Percentiles rank a stretch among this genome's conserved stretches.
phyloP scores from a whole-genome alignment of 1,140 invertebrate species.

The Ladona fulva region DNA sequence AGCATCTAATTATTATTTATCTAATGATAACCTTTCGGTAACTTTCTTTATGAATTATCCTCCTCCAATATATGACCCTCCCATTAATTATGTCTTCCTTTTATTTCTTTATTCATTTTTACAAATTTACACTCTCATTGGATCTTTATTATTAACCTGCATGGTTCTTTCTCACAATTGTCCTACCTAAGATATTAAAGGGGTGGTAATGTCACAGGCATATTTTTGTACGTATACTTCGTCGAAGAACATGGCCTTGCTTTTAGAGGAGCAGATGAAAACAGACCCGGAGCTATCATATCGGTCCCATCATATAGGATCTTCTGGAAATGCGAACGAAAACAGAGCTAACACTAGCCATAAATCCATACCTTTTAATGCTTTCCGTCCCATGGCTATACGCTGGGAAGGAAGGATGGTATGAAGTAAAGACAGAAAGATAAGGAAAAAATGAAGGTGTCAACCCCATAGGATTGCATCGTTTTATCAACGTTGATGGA shows the following conservation, averaged over 20 bases:
- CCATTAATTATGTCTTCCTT: too few relatives aligned
- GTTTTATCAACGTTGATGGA: constrained; percentile 6
- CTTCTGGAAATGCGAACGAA: not conserved
- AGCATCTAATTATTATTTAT: too few relatives aligned
- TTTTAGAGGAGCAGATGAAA: not conserved
- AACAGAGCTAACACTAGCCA: not conserved
- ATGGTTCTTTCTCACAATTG: too few relatives aligned
- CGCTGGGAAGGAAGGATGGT: not conserved
- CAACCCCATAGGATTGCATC: not conserved
- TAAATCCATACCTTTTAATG: not conserved
- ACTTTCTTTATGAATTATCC: too few relatives aligned
- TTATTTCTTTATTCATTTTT: too few relatives aligned
- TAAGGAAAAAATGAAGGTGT: not conserved
- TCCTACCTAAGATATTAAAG: too few relatives aligned
- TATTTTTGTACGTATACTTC: too few relatives aligned
- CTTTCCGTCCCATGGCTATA: not conserved
- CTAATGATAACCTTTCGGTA: too few relatives aligned
- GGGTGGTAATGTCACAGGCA: too few relatives aligned
- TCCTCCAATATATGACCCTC: too few relatives aligned
- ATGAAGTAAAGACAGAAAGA: not conserved
- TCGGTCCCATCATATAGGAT: not conserved
- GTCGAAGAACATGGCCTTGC: not conserved
- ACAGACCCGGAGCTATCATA: not conserved
- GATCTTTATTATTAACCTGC: too few relatives aligned
- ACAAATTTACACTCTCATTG: too few relatives aligned